These are phyloP conservation scores for Psittacula echo DNA, from an alignment of 2,797 vertebrate genomes.

Conservation along the genomic window DNA sequence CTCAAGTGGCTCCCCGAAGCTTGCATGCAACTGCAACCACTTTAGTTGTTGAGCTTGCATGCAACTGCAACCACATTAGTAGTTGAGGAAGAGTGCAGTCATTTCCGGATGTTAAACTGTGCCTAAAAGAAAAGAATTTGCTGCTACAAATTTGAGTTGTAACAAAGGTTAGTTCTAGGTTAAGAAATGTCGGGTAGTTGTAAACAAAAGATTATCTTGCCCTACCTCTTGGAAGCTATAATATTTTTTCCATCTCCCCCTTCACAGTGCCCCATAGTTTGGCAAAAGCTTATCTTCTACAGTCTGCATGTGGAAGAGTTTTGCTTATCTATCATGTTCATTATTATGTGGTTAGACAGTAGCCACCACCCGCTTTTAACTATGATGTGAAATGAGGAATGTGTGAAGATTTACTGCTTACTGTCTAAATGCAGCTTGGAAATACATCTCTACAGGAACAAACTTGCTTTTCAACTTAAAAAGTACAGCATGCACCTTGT, in stretches of 20 bases:
- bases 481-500: background rate
- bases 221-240: background rate
- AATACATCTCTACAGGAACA: background rate
- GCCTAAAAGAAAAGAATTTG: background rate
- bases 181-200: background rate
- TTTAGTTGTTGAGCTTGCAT: too few relatives aligned
- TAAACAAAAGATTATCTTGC: background rate
- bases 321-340: background rate
- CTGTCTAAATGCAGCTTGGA: background rate
- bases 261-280: background rate
- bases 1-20: background rate
- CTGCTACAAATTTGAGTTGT: background rate
- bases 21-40: background rate
- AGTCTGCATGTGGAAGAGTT: background rate
- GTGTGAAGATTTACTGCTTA: background rate
- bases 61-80: background rate
- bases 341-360: background rate
- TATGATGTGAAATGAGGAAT: background rate
- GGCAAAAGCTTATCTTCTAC: conserved; percentile 14
- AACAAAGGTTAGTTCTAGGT: background rate
- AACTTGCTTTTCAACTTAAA: background rate
- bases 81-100: background rate
- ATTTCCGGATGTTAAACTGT: background rate
- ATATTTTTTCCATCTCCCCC: background rate
- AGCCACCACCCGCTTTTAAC: background rate